Base-by-base conservation (phyloP, 2,888 invertebrate genomes). In the Volucella inanis region DNA sequence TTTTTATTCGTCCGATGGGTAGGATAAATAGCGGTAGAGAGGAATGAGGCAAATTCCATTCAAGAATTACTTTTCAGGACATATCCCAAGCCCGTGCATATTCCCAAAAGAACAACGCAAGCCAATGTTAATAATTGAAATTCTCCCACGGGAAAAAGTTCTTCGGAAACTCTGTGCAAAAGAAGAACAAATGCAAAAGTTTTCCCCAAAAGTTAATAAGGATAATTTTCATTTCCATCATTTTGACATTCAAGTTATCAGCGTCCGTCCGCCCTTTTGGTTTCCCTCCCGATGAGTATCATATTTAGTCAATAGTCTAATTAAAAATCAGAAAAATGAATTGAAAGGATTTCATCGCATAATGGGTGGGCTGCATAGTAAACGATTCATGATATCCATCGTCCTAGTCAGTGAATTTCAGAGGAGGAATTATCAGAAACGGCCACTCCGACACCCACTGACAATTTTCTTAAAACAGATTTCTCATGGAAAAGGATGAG, bases 291-390 rank as follows among this genome's bases (percentile, higher is more conserved):
- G 18, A 18, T 8, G 38, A 64, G 22, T n/a, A 14, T 77, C 64
- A 43, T 52, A 6, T 31, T 74, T 61, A 67, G 54, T 67, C 65
- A 54, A 74, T 79, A 65, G 65, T 79, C 52, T 67, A 67, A 79
- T 79, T 74, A 72, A 79, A 79, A 79, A 67, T 49, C 72, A 52
- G 61, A 15, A 61, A 79, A 72, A 72, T 67, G 67, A 72, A 79
- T 79, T 79, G 72, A 79, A 61, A 52, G 59, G 43, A 79, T 74
- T 74, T 54, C 45, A 61, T 22, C 14, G 52, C 52, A 67, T 12
- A 15, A 55, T 14, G 18, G 18, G 3, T 8, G 11, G 22, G 55
- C 18, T 59, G 45, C 38, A 67, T 39, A 57, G 39, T 57, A 14
- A 59, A 49, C 41, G 41, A 71, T 71, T 71, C 50, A 71, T 49